Evolutionary conservation across 2,888 invertebrate species (phyloP).

Genomic region (Agriotes lineatus): DNA sequence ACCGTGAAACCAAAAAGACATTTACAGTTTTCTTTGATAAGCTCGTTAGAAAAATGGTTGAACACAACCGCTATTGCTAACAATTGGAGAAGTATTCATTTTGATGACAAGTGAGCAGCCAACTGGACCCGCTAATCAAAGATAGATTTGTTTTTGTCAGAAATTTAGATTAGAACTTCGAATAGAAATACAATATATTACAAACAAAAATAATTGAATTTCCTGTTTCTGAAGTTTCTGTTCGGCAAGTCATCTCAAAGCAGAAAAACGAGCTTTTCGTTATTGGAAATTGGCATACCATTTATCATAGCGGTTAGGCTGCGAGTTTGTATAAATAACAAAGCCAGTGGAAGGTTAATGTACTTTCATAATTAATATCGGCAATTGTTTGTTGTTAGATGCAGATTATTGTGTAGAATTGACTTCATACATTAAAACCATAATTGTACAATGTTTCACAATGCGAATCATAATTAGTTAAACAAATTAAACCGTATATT

Average conservation of each 20-base stretch:
- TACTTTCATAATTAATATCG: neutral
- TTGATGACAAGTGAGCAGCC: neutral
- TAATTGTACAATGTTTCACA: no score
- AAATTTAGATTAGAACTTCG: conserved; percentile 23
- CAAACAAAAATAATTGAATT: conserved; percentile 34
- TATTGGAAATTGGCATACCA: conserved; percentile 30
- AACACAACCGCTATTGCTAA: no score
- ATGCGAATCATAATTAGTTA: no score
- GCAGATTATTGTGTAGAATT: no score
- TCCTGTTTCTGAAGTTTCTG: conserved; percentile 35
- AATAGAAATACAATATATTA: conserved; percentile 27
- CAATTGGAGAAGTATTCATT: no score
- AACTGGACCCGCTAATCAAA: conserved; percentile 14
- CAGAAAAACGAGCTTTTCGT: conserved; percentile 14
- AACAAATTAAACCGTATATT: no score
- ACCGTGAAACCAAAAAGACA: no score
- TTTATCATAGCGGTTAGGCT: conserved; percentile 24
- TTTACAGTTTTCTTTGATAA: no score
- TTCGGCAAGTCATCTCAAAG: conserved; percentile 28
- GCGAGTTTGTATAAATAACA: neutral
- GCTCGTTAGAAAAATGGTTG: no score
- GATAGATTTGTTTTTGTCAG: conserved; percentile 33
- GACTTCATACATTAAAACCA: no score
- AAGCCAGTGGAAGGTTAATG: neutral
- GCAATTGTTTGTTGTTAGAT: no score